phyloP scores from a whole-genome alignment of 2,888 invertebrate species.

The Caenorhabditis sp. region DNA sequence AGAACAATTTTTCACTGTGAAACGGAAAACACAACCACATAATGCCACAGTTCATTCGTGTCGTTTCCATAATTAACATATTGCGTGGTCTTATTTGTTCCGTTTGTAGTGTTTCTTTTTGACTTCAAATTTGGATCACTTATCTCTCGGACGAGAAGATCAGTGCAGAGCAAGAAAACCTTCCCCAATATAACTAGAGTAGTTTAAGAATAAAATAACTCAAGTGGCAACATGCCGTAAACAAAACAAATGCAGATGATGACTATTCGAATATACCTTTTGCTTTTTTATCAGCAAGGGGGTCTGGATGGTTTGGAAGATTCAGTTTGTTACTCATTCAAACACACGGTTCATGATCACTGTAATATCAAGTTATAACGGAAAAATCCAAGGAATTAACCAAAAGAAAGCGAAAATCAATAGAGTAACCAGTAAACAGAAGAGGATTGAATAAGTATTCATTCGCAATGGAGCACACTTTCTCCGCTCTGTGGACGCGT shows the following conservation, averaged over 20 bases:
- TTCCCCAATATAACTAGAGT: neutral
- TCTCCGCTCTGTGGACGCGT: slow-evolving; percentile 1
- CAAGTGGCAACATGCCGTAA: neutral
- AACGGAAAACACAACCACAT: slow-evolving; percentile 1
- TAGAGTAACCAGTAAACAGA: slow-evolving; percentile 53
- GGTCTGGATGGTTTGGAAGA: slow-evolving; percentile 14
- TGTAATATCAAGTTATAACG: slow-evolving; percentile 15
- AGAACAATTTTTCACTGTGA: slow-evolving; percentile 4
- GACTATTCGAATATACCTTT: slow-evolving; percentile 43
- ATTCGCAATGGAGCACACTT: slow-evolving; percentile 50
- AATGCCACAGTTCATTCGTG: neutral
- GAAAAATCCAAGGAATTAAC: neutral
- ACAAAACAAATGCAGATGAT: no score
- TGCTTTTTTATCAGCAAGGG: slow-evolving; percentile 22
- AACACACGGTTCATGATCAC: slow-evolving; percentile 44
- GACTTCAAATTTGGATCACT: neutral
- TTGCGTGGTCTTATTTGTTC: neutral
- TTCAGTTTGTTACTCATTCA: slow-evolving; percentile 34
- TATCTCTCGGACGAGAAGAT: neutral
- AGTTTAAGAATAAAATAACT: neutral
- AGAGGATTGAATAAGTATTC: slow-evolving; percentile 47
- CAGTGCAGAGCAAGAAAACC: neutral
- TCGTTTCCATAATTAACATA: slow-evolving; percentile 10
- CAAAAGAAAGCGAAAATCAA: slow-evolving; percentile 45
- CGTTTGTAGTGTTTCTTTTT: neutral